Evolutionary conservation across 1,140 invertebrate species (phyloP), one percentile per base, ranked within the genome.

Genomic region (Ceratina japonica): DNA sequence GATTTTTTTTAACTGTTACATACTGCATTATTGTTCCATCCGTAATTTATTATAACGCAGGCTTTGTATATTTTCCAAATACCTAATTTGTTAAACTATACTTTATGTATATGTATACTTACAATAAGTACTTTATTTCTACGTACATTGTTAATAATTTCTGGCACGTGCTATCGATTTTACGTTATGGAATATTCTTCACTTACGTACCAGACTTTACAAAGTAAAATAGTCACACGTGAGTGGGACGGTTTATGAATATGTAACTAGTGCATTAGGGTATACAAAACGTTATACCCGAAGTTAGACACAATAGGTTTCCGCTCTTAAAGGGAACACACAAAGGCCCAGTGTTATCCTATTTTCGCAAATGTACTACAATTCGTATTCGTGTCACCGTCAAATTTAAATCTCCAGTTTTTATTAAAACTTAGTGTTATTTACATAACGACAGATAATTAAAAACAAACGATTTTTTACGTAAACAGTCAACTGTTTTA

Each of bases 301-400:
- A 62, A 62, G 59, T 27, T 62, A 62, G 24, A 27, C 12, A 62
- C 59, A 62, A 62, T 27, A 27, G n/a, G 8, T 62, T 62, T 16
- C 12, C 22, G 3, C 24, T 24, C 0, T 22, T 61, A 5, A 7
- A 24, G 58, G 8, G 59, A 27, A 62, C 22, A 27, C 27, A 16
- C 54, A 56, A 56, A 56, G 54, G 16, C 59, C 24, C 16, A 24
- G 4, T 16, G 27, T 13, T 24, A 62, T 3, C 12, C 22, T 13
- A 20, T 27, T 62, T 24, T 27, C 24, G 59, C 10, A 31, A 20
- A 12, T 22, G 12, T 59, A n/a, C 20, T 59, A 22, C 16, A 59
- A 59, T n/a, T 8, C 8, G 56, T 59, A n/a, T 59, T n/a, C 20
- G 10, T n/a, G 18, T 20, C n/a, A 0, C 8, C n/a, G 5, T 59